phyloP scores from a whole-genome alignment of 1,140 invertebrate genomes.

The Cheumatopsyche charites region DNA sequence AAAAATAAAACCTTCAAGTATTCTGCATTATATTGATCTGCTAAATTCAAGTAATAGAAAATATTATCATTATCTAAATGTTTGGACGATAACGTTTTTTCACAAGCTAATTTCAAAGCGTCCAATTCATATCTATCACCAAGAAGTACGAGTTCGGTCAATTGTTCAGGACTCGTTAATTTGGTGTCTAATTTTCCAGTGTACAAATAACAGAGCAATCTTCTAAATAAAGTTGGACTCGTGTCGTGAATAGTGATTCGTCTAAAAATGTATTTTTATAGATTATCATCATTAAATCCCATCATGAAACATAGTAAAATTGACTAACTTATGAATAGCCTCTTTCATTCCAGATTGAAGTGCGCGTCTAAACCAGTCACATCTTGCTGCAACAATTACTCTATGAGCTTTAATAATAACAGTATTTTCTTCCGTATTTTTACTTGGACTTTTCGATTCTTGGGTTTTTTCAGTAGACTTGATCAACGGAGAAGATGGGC shows the following conservation, averaged over 20 bases:
- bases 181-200: constrained; percentile 61
- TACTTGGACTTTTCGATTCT: neutral
- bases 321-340: constrained; percentile 67
- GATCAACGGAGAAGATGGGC: neutral
- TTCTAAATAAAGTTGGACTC: constrained; percentile 62
- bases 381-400: constrained; percentile 68
- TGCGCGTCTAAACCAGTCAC: constrained; percentile 71
- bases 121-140: constrained; percentile 53
- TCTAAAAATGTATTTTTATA: constrained; percentile 52
- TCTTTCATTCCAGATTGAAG: constrained; percentile 71
- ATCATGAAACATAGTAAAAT: neutral
- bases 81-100: constrained; percentile 58
- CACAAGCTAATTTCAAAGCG: constrained; percentile 61
- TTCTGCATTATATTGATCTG: constrained; percentile 68
- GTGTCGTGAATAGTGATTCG: constrained; percentile 70
- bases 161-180: constrained; percentile 59
- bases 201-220: constrained; percentile 68
- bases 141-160: constrained; percentile 66
- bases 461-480: neutral
- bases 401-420: constrained; percentile 62
- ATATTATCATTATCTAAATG: constrained; percentile 66
- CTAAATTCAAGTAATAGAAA: constrained; percentile 66
- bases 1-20: constrained; percentile 58
- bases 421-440: constrained; percentile 31
- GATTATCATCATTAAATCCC: neutral